Percentiles rank a stretch among this genome's conserved stretches.
These are phyloP conservation scores for Macrocentrus cingulum DNA, from an alignment of 1,140 invertebrate species.

Conservation along the genomic window DNA sequence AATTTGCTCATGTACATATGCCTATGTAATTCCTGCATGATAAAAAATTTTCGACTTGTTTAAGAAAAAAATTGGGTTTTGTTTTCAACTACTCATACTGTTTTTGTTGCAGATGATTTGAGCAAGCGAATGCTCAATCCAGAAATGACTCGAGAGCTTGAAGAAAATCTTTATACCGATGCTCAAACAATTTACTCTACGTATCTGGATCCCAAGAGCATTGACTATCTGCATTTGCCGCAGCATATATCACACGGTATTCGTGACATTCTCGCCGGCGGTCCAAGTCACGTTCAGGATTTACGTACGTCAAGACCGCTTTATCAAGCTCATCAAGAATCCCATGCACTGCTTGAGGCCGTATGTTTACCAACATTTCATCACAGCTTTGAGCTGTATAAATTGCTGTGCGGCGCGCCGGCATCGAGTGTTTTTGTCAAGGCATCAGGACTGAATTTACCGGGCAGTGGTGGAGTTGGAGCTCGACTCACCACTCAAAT, in stretches of 20 bases:
- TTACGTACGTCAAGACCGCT: slow-evolving; percentile 77
- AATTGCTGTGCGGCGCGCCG: slow-evolving; percentile 65
- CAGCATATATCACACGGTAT: slow-evolving; percentile 67
- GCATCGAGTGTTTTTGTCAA: slow-evolving; percentile 48
- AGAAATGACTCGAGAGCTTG: slow-evolving; percentile 68
- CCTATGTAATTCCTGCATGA: too few species aligned
- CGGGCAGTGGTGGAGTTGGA: slow-evolving; percentile 31
- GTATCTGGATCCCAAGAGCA: slow-evolving; percentile 68
- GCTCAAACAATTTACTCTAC: slow-evolving; percentile 72
- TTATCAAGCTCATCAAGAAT: slow-evolving; percentile 81
- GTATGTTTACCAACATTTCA: slow-evolving; percentile 78
- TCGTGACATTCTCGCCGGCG: slow-evolving; percentile 65
- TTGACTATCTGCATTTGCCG: slow-evolving; percentile 70
- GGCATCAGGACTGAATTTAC: slow-evolving; percentile 41
- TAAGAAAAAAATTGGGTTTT: too few species aligned
- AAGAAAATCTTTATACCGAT: slow-evolving; percentile 68
- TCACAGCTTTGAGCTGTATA: slow-evolving; percentile 79
- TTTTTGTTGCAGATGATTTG: slow-evolving; percentile 72
- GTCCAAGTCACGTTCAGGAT: slow-evolving; percentile 69
- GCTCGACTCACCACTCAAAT: slow-evolving; percentile 44
- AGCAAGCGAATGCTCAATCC: slow-evolving; percentile 79
- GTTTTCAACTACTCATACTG: slow-evolving; percentile 18
- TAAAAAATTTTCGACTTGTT: too few species aligned
- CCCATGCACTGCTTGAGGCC: slow-evolving; percentile 74
- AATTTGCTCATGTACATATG: too few species aligned